Percentiles rank a stretch among this genome's conserved stretches.
Conservation (phyloP, 2,113 vertebrate genomes). For the Trochalopteron elliotii region DNA sequence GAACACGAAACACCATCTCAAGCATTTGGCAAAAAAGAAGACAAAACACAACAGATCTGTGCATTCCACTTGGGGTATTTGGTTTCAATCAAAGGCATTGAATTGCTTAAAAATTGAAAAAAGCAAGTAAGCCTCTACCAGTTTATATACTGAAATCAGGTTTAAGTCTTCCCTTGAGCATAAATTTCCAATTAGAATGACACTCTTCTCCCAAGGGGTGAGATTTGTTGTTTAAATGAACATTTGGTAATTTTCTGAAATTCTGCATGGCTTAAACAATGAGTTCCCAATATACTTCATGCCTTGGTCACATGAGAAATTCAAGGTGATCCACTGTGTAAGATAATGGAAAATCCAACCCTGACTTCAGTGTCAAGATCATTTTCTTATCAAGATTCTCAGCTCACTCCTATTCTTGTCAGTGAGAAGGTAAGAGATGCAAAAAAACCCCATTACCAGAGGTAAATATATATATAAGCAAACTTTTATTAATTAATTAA, state of each 20-base stretch:
- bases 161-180: background rate
- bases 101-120: background rate
- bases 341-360: background rate
- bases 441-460: background rate
- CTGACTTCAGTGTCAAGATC: background rate
- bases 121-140: background rate
- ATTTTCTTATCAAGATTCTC: background rate
- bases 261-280: background rate
- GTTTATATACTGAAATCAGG: background rate
- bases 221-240: background rate
- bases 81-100: background rate
- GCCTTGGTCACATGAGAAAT: background rate
- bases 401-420: background rate
- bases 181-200: background rate
- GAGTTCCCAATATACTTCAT: background rate
- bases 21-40: no score
- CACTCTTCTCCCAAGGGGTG: fast-evolving
- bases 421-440: background rate
- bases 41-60: background rate
- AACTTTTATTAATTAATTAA: background rate
- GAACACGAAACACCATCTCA: no score
- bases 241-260: background rate
- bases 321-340: background rate
- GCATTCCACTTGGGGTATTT: background rate
- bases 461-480: background rate